A percentile compares a stretch with the other conserved stretches of the same genome.
Conservation (phyloP, 2,797 vertebrate species). For the Allenopithecus nigroviridis region DNA sequence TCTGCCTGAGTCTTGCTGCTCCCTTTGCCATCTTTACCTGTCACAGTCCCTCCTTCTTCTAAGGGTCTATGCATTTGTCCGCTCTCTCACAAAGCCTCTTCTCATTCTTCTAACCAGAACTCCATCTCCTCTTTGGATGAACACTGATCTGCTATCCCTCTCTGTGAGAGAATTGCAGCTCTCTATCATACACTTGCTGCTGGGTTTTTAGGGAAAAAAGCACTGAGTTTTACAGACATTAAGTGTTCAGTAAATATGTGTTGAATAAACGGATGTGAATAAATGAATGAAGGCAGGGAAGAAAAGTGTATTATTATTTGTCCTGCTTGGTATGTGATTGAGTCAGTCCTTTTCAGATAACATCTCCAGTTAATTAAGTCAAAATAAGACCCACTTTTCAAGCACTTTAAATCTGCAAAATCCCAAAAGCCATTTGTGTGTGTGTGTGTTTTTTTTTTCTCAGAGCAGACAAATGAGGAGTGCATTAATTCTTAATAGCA, state of each 20-base stretch:
- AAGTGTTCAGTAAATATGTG: background rate
- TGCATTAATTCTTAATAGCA: slow-evolving; percentile 61
- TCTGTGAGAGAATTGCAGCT: background rate
- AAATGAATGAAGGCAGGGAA: background rate
- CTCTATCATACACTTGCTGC: background rate
- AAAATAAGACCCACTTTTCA: slow-evolving; percentile 24
- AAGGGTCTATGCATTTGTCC: background rate
- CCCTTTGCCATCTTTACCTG: background rate
- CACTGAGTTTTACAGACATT: background rate
- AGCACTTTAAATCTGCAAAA: slow-evolving; percentile 1
- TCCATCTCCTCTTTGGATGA: background rate
- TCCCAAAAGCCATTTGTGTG: slow-evolving; percentile 10
- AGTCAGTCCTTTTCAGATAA: background rate
- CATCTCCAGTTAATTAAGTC: background rate
- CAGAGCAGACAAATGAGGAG: background rate
- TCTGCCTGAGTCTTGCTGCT: background rate
- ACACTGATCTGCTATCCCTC: background rate
- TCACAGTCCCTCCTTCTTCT: background rate
- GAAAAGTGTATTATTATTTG: background rate
- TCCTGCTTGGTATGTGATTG: background rate
- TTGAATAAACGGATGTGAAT: background rate
- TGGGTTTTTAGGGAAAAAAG: background rate
- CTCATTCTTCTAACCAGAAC: background rate
- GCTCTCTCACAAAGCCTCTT: background rate
- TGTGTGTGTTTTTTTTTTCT: background rate